Conservation (phyloP, 2,888 invertebrate species). For the Chelonus formosanus region DNA sequence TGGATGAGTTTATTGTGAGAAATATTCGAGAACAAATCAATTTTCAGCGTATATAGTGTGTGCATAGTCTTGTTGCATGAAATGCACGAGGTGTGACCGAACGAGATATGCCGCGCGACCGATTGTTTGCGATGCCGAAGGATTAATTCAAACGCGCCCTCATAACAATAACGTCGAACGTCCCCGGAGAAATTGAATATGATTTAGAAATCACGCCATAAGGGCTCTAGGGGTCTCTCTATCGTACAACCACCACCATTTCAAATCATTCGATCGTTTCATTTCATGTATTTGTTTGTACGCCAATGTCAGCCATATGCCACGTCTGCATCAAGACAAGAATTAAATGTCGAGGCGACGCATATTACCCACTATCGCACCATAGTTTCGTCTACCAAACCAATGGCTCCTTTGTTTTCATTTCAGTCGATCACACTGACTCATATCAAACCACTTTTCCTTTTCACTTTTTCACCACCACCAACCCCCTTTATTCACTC, state of each 20-base stretch:
- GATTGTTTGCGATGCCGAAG: conserved; percentile 54
- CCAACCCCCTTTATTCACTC: not conserved
- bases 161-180: conserved; percentile 36
- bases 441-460: too few species aligned
- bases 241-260: conserved; percentile 13
- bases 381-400: conserved; percentile 37
- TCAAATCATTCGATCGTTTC: conserved; percentile 21
- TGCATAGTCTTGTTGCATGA: not conserved
- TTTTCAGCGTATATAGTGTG: conserved; percentile 2
- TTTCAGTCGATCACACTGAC: conserved; percentile 41
- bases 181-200: conserved; percentile 52
- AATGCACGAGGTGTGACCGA: conserved; percentile 17
- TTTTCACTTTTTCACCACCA: not conserved
- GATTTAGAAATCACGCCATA: conserved; percentile 59
- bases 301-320: conserved; percentile 55
- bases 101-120: conserved; percentile 26
- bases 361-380: conserved; percentile 29
- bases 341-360: conserved; percentile 2
- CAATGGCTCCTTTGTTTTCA: conserved; percentile 57
- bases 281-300: conserved; percentile 48
- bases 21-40: conserved; percentile 7
- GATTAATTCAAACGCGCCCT: conserved; percentile 49
- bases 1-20: conserved; percentile 10
- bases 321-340: conserved; percentile 31
- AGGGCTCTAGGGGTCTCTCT: conserved; percentile 41